Evolutionary conservation across 2,113 vertebrate genomes (phyloP).

Genomic region (Apteryx owenii): DNA sequence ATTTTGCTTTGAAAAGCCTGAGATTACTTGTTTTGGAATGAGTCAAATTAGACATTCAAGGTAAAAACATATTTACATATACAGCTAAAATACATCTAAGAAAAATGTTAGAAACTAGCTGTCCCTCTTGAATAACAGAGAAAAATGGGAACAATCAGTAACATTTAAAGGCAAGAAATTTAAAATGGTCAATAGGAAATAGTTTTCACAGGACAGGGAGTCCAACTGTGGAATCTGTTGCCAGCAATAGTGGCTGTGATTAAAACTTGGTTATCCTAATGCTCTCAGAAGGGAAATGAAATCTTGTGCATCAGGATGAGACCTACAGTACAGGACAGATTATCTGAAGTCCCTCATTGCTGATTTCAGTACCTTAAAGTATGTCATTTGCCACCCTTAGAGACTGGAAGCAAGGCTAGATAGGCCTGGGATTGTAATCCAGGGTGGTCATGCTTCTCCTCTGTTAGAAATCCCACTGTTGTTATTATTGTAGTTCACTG

Average conservation of each 20-base stretch:
- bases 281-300: not conserved
- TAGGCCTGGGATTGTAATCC: not conserved
- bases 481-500: not conserved
- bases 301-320: not conserved
- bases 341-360: not conserved
- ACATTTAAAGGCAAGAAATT: not conserved
- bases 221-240: rapidly evolving
- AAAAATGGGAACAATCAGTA: rapidly evolving
- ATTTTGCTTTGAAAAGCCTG: not conserved
- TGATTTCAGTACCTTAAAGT: not conserved
- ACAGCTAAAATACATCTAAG: not conserved
- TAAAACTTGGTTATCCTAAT: not conserved
- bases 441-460: not conserved
- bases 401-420: not conserved
- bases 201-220: not conserved
- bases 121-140: not conserved
- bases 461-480: not conserved
- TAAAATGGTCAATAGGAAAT: not conserved
- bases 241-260: not conserved
- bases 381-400: not conserved
- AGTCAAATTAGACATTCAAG: not conserved
- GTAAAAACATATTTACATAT: not conserved
- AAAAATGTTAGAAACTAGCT: not conserved
- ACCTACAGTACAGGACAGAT: not conserved
- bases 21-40: not conserved